Percentiles rank a stretch among this genome's conserved stretches.
These are phyloP conservation scores for Pyralis farinalis DNA, from an alignment of 2,888 invertebrate species.

Conservation along the genomic window DNA sequence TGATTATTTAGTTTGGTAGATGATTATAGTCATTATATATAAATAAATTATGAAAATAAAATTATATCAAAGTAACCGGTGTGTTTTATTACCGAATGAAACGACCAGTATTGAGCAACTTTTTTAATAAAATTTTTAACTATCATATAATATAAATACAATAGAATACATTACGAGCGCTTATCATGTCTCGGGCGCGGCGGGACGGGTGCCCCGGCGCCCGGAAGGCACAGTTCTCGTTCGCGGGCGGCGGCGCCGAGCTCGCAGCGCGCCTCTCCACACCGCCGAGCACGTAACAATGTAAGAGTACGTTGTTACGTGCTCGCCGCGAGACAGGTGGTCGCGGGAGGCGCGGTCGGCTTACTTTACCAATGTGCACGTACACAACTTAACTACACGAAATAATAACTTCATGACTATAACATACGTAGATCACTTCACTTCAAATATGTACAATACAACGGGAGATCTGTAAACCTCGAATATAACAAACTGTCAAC, in stretches of 20 bases:
- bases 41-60: constrained; percentile 73
- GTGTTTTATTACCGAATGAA: constrained; percentile 28
- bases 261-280: constrained; percentile 13
- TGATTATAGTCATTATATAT: constrained; percentile 78
- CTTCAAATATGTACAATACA: too few species aligned
- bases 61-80: constrained; percentile 70
- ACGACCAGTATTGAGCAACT: constrained; percentile 64
- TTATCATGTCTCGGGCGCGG: constrained; percentile 56
- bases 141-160: constrained; percentile 69
- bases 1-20: constrained; percentile 78
- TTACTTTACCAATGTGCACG: too few species aligned
- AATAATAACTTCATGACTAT: too few species aligned
- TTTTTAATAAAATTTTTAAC: constrained; percentile 73
- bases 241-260: constrained; percentile 15
- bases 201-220: constrained; percentile 31
- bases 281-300: too few species aligned
- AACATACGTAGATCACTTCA: too few species aligned
- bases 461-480: too few species aligned
- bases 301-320: too few species aligned
- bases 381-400: too few species aligned
- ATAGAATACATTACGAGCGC: constrained; percentile 74
- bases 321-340: too few species aligned
- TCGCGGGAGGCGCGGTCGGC: too few species aligned
- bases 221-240: constrained; percentile 68
- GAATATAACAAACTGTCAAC: too few species aligned